Percentiles rank a stretch among this genome's conserved stretches.
Evolutionary conservation across 2,113 vertebrate genomes (phyloP).

Genomic region (Maylandia zebra): DNA sequence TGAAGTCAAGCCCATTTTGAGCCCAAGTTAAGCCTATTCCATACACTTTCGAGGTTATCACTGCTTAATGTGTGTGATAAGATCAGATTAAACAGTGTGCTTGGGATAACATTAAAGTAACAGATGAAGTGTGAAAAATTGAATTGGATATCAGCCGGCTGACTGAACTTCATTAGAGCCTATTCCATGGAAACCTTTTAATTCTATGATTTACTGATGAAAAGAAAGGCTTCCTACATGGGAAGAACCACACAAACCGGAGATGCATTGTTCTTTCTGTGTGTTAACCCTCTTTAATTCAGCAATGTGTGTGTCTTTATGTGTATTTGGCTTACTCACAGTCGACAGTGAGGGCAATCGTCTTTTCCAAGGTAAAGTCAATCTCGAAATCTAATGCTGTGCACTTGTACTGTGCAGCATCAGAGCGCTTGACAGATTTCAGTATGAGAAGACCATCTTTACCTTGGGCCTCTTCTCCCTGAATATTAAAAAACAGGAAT

Average conservation of each 20-base stretch:
- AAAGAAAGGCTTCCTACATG: background rate
- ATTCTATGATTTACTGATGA: constrained; percentile 15
- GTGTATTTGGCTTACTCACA: constrained; percentile 67
- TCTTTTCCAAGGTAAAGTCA: background rate
- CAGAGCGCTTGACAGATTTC: constrained; percentile 53
- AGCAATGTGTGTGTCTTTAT: background rate
- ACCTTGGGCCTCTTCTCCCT: accelerated
- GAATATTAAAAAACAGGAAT: background rate
- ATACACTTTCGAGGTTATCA: constrained; percentile 10
- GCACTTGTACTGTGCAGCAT: constrained; percentile 70
- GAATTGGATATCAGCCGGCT: background rate
- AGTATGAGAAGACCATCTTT: constrained; percentile 38
- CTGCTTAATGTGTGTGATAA: constrained; percentile 30
- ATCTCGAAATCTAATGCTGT: constrained; percentile 69
- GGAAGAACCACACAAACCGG: background rate
- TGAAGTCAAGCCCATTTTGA: constrained; percentile 30
- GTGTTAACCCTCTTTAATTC: background rate
- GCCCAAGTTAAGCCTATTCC: background rate
- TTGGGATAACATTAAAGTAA: constrained; percentile 40
- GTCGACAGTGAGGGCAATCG: constrained; percentile 62
- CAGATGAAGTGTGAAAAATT: constrained; percentile 39
- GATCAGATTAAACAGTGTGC: constrained; percentile 33
- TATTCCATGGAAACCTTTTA: background rate
- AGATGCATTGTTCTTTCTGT: background rate
- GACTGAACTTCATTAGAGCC: constrained; percentile 16